Evolutionary conservation across 2,888 invertebrate species (phyloP), one percentile per base, ranked within the genome.

Genomic region (Drosophila gaucha): DNA sequence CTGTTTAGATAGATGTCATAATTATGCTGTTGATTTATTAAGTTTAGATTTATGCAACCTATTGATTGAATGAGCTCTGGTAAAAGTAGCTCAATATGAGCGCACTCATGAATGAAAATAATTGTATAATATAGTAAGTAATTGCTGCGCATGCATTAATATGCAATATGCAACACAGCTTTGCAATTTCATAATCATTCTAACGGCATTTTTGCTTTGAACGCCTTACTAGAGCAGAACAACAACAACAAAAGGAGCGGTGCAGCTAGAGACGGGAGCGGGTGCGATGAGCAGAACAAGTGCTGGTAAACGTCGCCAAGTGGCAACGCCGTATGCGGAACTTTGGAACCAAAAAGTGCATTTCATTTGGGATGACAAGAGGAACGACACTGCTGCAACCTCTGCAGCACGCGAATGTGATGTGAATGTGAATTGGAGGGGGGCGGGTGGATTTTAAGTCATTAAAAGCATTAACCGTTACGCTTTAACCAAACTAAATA

Each of bases 161-260:
- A 33, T 74, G 71, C 67, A 46, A 59, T 59, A 54, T 55, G 22
- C 67, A 39, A 49, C n/a, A 44, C 44, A 47, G 63, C 30, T 63
- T 52, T 63, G 82, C 78, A 78, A 62, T 80, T 80, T 80, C 78
- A 63, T 86, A 84, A 86, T 86, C 67, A 82, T 74, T 78, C 85
- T 80, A 80, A 80, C 80, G 87, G 86, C 62, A 33, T 46, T 57
- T 52, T 47, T 44, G 41, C 8, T 24, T 38, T 22, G 57, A 47
- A 35, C 22, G 50, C 66, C 57, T 87, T 80, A 80, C 75, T 80
- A 87, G 80, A 80, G 80, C 80, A 86, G 68, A 78, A 87, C 87
- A 73, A 38, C 73, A 69, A 38, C 56, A 39, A 22, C 31, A 5
- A 20, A 3, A 24, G 22, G 10, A 26, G 1, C n/a, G 16, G 26